Evolutionary conservation across 2,797 vertebrate genomes (phyloP), one percentile per base, ranked within the genome.

Genomic region (Pampus argenteus): DNA sequence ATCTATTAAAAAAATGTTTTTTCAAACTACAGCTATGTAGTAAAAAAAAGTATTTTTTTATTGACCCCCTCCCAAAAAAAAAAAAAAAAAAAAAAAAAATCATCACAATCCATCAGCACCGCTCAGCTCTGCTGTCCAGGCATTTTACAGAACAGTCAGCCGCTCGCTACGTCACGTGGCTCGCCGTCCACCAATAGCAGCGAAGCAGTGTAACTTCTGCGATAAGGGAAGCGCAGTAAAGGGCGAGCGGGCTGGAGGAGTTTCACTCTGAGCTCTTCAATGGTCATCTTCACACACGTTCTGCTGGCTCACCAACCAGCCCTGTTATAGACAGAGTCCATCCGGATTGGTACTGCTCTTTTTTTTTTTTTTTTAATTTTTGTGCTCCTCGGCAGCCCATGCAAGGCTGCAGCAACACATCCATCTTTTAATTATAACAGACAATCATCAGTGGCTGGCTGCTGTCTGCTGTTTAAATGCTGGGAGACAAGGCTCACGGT

Each of bases 401-500:
- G 85, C 66, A 8, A 69, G 80, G 72, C 81, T 84, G 82, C 81
- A 76, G 71, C 74, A 62, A 20, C 78, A 69, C 49, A 69, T 31
- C 4, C 74, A 84, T 68, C 29, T 60, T 76, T 42, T 1, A 62
- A 52, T 42, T 25, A 22, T 50, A n/a, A n/a, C 60, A 62, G 76
- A 84, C 81, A 49, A 74, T 65, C 80, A 22, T 25, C 82, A 49
- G 18, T 70, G 56, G 62, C 82, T 36, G 76, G 77, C 80, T 61
- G 78, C 70, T 52, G n/a, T 9, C 50, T 57, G 59, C 60, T 65
- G 60, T 20, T 78, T 81, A 70, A 1, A 93, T 93, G 93, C 75
- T 93, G 88, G 93, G 91, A 90, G 91, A 94, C 71, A 93, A 92
- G 57, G 84, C 90, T 81, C 91, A 93, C 82, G 92, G 92, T 93